A percentile compares a stretch with the other conserved stretches of the same genome.
Conservation (phyloP, 2,113 vertebrate genomes). For the Solenodon paradoxus region DNA sequence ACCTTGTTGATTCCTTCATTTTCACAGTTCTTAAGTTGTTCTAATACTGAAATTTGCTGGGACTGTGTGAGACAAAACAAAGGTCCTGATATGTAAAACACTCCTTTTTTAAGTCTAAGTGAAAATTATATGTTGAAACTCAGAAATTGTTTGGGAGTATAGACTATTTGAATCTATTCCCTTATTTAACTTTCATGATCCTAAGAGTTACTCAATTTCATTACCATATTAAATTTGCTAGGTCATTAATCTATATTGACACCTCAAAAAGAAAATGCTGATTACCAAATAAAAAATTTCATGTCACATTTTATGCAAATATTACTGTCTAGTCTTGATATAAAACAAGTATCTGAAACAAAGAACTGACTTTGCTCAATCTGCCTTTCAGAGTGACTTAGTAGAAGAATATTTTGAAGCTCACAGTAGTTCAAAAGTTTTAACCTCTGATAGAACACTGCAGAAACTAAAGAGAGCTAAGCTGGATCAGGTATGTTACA, state of each 20-base stretch:
- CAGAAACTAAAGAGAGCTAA: conserved; percentile 91
- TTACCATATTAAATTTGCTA: not conserved
- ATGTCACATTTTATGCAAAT: not conserved
- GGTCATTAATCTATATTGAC: not conserved
- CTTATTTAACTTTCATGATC: conserved; percentile 1
- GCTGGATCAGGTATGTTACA: conserved; percentile 88
- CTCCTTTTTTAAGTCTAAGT: not conserved
- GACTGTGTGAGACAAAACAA: not conserved
- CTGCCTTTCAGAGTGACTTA: conserved; percentile 84
- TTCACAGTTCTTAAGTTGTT: not conserved
- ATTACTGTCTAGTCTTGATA: not conserved
- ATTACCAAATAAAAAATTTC: not conserved
- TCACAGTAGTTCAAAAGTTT: conserved; percentile 95
- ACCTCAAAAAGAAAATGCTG: not conserved
- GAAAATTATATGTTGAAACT: not conserved
- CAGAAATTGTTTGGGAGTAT: not conserved
- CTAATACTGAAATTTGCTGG: not conserved
- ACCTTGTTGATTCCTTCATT: not conserved
- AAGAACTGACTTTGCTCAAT: conserved; percentile 56
- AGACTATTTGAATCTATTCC: conserved; percentile 1
- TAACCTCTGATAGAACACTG: conserved; percentile 95
- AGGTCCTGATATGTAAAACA: not conserved
- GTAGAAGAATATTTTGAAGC: conserved; percentile 98
- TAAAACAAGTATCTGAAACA: not conserved
- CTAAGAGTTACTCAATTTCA: conserved; percentile 20